phyloP scores from a whole-genome alignment of 2,888 invertebrate species.

The Ramazzottius varieornatus region DNA sequence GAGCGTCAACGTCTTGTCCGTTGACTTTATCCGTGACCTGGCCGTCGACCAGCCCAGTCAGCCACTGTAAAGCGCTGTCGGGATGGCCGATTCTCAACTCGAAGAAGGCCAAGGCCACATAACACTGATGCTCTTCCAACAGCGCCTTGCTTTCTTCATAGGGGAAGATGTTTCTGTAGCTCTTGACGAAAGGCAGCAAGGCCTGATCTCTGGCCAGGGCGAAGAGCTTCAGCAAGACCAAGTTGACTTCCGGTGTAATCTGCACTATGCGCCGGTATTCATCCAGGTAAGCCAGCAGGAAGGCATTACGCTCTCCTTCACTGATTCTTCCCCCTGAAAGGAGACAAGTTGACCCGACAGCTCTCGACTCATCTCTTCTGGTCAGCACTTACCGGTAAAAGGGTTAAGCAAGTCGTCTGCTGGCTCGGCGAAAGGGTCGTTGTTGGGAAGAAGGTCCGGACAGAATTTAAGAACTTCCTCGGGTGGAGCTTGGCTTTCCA shows the following conservation, averaged over 20 bases:
- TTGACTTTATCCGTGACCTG: not conserved
- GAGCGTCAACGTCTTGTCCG: not conserved
- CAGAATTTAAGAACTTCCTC: not conserved
- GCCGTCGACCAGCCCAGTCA: not conserved
- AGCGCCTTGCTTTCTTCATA: not conserved
- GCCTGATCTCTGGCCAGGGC: not conserved
- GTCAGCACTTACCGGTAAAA: too few relatives aligned
- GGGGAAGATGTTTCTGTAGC: not conserved
- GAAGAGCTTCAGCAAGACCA: not conserved
- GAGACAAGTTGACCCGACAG: not conserved
- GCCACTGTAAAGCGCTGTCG: not conserved
- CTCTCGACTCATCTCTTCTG: not conserved
- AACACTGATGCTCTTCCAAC: not conserved
- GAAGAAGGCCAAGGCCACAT: not conserved
- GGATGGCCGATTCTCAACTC: not conserved
- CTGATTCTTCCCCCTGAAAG: not conserved
- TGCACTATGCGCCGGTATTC: not conserved
- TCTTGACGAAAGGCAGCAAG: not conserved
- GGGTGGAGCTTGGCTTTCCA: not conserved
- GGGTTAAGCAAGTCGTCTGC: too few relatives aligned
- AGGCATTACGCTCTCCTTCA: not conserved
- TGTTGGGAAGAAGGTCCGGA: not conserved
- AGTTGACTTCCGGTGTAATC: not conserved
- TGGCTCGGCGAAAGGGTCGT: too few relatives aligned
- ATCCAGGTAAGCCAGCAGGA: not conserved